A percentile compares a stretch with the other conserved stretches of the same genome.
phyloP scores from a whole-genome alignment of 2,888 invertebrate genomes.

The Dione vanillae region DNA sequence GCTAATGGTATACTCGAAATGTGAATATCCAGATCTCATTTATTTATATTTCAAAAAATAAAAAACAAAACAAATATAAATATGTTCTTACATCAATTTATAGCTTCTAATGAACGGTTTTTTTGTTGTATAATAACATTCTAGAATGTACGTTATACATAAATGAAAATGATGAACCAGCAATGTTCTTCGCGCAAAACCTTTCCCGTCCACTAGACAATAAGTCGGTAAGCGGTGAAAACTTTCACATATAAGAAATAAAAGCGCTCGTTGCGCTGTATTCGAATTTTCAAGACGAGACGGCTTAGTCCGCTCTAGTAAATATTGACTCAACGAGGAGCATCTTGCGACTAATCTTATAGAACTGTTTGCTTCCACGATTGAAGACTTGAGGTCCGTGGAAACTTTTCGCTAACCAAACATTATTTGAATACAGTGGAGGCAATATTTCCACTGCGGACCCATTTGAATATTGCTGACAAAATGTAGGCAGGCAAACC shows the following conservation, averaged over 20 bases:
- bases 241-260: slow-evolving; percentile 37
- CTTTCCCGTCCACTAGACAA: slow-evolving; percentile 43
- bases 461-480: slow-evolving; percentile 42
- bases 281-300: slow-evolving; percentile 37
- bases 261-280: slow-evolving; percentile 24
- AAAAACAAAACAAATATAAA: neutral
- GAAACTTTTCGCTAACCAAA: slow-evolving; percentile 40
- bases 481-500: slow-evolving; percentile 30
- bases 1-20: slow-evolving; percentile 29
- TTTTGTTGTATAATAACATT: neutral
- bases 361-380: slow-evolving; percentile 37
- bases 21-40: slow-evolving; percentile 18
- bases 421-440: slow-evolving; percentile 38
- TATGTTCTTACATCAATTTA: neutral
- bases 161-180: slow-evolving; percentile 28
- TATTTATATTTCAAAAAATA: neutral
- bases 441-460: slow-evolving; percentile 38
- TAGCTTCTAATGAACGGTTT: neutral
- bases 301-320: slow-evolving; percentile 34
- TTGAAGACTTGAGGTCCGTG: slow-evolving; percentile 37
- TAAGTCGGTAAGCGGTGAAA: slow-evolving; percentile 40
- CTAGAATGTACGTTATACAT: too few relatives aligned
- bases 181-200: slow-evolving; percentile 41
- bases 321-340: slow-evolving; percentile 41
- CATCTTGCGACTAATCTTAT: slow-evolving; percentile 42